phyloP scores from a whole-genome alignment of 2,113 vertebrate species.

The Neolamprologus tretocephalus region DNA sequence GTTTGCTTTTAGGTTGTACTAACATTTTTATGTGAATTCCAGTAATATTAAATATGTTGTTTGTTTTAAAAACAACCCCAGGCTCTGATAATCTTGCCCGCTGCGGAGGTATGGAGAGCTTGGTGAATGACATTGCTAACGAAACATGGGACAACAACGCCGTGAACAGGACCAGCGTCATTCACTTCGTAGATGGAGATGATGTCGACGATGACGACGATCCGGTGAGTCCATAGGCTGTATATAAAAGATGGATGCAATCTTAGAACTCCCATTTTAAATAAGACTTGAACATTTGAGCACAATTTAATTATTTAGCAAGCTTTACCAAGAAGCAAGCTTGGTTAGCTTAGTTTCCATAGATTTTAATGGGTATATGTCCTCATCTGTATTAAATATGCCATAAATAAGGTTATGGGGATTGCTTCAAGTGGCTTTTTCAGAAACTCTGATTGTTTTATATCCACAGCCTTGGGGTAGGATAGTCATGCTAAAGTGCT shows the following conservation, averaged over 20 bases:
- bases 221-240: slow-evolving; percentile 69
- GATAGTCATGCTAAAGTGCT: neutral
- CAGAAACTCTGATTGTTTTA: neutral
- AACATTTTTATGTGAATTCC: neutral
- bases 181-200: slow-evolving; percentile 91
- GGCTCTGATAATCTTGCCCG: slow-evolving; percentile 85
- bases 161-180: slow-evolving; percentile 86
- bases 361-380: neutral
- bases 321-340: neutral
- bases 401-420: neutral
- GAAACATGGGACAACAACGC: slow-evolving; percentile 85
- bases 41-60: neutral
- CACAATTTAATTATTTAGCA: neutral
- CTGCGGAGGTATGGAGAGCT: slow-evolving; percentile 84
- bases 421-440: neutral
- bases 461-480: neutral
- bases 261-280: neutral
- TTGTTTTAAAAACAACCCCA: neutral
- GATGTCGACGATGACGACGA: slow-evolving; percentile 88
- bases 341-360: neutral
- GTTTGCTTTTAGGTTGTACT: neutral
- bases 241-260: neutral
- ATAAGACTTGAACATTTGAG: neutral
- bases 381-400: neutral
- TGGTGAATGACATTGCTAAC: slow-evolving; percentile 83